Evolutionary conservation across 2,113 vertebrate genomes (phyloP).

Genomic region (Cranoglanis bouderius): DNA sequence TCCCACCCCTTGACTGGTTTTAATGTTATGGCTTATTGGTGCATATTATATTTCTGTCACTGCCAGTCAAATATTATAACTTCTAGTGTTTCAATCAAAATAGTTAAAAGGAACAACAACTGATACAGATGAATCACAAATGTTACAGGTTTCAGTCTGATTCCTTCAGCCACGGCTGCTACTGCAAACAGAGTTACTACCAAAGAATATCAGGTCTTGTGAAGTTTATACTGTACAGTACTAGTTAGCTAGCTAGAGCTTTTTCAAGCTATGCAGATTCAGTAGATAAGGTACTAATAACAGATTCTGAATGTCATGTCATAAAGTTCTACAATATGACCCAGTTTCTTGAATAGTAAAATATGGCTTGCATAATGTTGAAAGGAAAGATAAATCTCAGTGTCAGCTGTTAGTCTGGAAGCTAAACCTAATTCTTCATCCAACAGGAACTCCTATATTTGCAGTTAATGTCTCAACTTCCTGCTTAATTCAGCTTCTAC

Average conservation of each 20-base stretch:
- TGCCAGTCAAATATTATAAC: neutral
- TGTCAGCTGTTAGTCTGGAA: neutral
- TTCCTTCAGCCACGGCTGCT: neutral
- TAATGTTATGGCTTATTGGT: too few relatives aligned
- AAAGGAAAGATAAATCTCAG: neutral
- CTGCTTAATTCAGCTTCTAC: neutral
- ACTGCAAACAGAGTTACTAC: too few relatives aligned
- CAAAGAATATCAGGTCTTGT: neutral
- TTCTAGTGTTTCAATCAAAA: neutral
- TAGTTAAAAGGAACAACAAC: neutral
- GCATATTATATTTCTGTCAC: neutral
- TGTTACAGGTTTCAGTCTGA: neutral
- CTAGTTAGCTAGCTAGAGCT: neutral
- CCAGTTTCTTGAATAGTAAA: neutral
- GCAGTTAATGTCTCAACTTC: neutral
- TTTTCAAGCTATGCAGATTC: neutral
- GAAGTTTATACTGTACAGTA: neutral
- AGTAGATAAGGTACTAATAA: neutral
- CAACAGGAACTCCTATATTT: neutral
- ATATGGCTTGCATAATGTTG: neutral
- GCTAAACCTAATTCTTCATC: constrained; percentile 17
- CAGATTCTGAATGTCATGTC: neutral
- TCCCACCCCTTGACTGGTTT: too few relatives aligned
- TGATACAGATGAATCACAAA: neutral
- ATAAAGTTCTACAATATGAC: neutral